Base-by-base conservation (phyloP, 1,140 invertebrate species). In the Macrotrachela quadricornifera region DNA sequence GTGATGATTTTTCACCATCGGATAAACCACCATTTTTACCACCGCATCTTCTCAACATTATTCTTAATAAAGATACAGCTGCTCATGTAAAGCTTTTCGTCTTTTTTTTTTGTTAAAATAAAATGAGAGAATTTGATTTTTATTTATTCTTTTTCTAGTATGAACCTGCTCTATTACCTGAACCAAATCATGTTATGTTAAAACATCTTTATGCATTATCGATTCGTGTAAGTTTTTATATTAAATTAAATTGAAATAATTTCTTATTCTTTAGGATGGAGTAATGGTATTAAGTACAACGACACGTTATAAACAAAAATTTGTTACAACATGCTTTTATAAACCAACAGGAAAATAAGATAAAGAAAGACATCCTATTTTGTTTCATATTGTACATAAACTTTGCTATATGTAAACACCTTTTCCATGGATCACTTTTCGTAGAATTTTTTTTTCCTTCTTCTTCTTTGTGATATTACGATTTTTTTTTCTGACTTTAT, bases 151-250 rank as follows among this genome's bases (percentile, higher is more conserved):
- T 10, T 11, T 13, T 51, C 17, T 30, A 53, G 83, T 94, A 88
- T 73, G 92, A 99, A 71, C 92, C 92, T 46, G 94, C 88, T 46
- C 74, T 97, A 57, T 71, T 99, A 59, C 92, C 92, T n/a, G 88
- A 96, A 72, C 92, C 59, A 10, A 95, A 95, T 69, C 90, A 96
- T 70, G 91, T 97, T 1, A 97, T 97, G 91, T 75, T 99, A 58
- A 97, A 97, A 71, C 92, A 99, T 73, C 71, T 99, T n/a, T 99
- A 99, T 73, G 92, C 92, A 15, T 73, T 99, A 53, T 94, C 88
- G 41, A 99, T 99, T 61, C 95, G 96, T 63, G 70, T 72, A 60
- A 55, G 57, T 58, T 42, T 46, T 17, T 40, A 38, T n/a, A 21
- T 55, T n/a, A 39, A 10, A 16, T 36, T 38, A 10, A 21, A 40